phyloP scores from a whole-genome alignment of 1,140 invertebrate genomes.

The Hormaphis cornu region DNA sequence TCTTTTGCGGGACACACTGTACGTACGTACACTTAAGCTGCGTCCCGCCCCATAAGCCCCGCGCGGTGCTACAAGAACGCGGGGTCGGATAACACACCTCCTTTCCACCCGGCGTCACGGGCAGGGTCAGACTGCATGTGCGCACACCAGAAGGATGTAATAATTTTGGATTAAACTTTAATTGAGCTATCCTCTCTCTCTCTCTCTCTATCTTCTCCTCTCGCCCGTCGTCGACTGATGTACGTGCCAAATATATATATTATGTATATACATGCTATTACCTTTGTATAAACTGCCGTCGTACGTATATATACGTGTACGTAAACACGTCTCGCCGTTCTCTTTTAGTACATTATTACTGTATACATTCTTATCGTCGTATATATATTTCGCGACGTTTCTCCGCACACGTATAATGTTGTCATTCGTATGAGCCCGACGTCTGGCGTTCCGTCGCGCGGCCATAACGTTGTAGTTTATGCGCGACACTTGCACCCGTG shows the following conservation, averaged over 20 bases:
- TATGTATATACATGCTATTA: background rate
- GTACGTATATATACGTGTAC: background rate
- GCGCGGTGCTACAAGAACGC: too few species aligned
- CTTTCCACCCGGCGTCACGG: too few species aligned
- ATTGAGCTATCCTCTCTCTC: background rate
- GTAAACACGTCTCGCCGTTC: background rate
- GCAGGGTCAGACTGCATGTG: too few species aligned
- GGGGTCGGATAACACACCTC: background rate
- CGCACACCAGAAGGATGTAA: background rate
- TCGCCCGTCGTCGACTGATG: background rate
- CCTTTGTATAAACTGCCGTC: background rate
- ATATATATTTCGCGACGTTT: background rate
- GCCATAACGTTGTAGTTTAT: too few species aligned
- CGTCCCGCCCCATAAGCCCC: too few species aligned
- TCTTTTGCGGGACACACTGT: too few species aligned
- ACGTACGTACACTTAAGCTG: too few species aligned
- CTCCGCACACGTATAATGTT: background rate
- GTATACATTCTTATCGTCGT: background rate
- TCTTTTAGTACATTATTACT: conserved; percentile 14
- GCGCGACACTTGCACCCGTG: too few species aligned
- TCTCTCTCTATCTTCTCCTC: background rate
- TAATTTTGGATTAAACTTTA: conserved; percentile 32
- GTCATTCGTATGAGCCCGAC: background rate
- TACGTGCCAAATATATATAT: background rate
- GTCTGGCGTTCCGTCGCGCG: background rate